Base-by-base conservation (phyloP, 2,113 vertebrate species). In the Hystrix brachyura region DNA sequence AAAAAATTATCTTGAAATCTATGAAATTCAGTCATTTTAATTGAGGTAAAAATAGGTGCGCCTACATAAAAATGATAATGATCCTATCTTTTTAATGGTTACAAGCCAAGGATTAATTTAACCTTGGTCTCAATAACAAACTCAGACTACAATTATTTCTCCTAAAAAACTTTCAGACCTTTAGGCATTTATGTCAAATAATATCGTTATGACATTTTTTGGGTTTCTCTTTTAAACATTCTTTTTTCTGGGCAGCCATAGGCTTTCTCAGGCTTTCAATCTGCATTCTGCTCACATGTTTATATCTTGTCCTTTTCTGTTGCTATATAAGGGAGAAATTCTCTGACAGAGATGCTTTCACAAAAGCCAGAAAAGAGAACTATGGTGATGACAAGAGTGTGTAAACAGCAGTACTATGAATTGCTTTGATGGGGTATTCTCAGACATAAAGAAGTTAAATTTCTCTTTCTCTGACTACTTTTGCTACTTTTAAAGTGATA, bases 321-420 rank as follows among this genome's bases (percentile, higher is more conserved):
- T 90, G 21, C 60, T 72, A 51, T 86, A n/a, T 57, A 87, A 55
- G 55, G 55, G 38, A 81, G 34, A 85, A 23, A 78, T 67, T 91
- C 29, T 90, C 51, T 92, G 76, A 25, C 29, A 55, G 53, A 57
- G 87, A 74, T 4, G 14, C 10, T 65, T 90, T 78, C 43, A 29
- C 27, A 84, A 85, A 90, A 90, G 67, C 57, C 80, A 55, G 55
- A 48, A 79, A 95, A 43, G 67, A 92, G 67, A 95, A 74, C 14
- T 29, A 43, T 38, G 1, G 2, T 9, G 6, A 55, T 53, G 38
- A 25, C 53, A 53, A 91, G 1, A 62, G 76, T 32, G 0, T 34
- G 32, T 84, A 87, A 92, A 38, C 23, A 94, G 43, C 46, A 91
- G 12, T 38, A 21, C 51, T 43, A 59, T 13, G 5, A 18, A 53